Conservation (phyloP, 2,888 invertebrate species). For the Crioceris asparagi region DNA sequence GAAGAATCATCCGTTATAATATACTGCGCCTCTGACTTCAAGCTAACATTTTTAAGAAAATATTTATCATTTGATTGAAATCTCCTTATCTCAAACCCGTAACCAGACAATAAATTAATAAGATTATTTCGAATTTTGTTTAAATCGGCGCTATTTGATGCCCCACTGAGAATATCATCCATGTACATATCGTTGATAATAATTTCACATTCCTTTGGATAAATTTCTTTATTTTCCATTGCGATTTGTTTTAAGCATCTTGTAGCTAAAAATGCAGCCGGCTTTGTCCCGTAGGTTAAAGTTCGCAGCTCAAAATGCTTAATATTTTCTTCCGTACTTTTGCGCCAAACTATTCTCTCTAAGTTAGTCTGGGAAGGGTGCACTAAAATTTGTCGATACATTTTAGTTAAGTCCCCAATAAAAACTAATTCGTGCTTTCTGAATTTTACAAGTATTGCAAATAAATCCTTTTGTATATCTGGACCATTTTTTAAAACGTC, state of each 20-base stretch:
- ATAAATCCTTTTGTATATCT: slow-evolving; percentile 11
- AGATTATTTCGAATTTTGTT: neutral
- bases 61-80: neutral
- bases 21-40: neutral
- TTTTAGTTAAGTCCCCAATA: slow-evolving; percentile 6
- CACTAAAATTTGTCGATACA: slow-evolving; percentile 9
- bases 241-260: slow-evolving; percentile 1
- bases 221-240: neutral
- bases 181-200: neutral
- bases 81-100: neutral
- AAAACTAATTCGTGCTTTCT: slow-evolving; percentile 7
- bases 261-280: slow-evolving; percentile 8
- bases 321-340: neutral
- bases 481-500: slow-evolving; percentile 12
- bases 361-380: slow-evolving; percentile 5
- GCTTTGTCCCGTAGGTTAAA: slow-evolving; percentile 10
- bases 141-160: neutral
- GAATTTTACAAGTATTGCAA: slow-evolving; percentile 6
- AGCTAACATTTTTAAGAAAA: neutral
- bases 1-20: neutral
- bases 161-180: neutral
- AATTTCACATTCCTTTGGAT: neutral
- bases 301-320: slow-evolving; percentile 6
- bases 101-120: neutral
- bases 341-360: slow-evolving; percentile 12